These are phyloP conservation scores for Melanocharis versteri DNA, from an alignment of 2,113 vertebrate genomes.

Conservation along the genomic window DNA sequence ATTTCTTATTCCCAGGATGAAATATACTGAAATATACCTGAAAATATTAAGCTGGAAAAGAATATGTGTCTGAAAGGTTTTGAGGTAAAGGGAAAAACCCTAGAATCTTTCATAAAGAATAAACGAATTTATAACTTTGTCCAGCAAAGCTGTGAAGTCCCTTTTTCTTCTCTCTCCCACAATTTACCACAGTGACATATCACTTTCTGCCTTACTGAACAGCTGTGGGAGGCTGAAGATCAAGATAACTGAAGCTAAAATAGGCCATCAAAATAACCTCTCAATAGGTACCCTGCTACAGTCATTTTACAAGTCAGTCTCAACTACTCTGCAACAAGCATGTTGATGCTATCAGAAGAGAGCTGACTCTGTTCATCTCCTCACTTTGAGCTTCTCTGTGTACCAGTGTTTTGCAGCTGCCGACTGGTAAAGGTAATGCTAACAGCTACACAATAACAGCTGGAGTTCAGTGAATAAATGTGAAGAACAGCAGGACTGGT, in stretches of 20 bases:
- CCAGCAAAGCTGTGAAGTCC: background rate
- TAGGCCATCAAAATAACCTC: background rate
- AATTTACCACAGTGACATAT: background rate
- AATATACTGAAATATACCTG: background rate
- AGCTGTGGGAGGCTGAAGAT: background rate
- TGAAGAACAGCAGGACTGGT: background rate
- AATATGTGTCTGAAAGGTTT: background rate
- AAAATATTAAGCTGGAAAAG: background rate
- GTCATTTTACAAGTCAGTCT: background rate
- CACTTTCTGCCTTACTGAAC: background rate
- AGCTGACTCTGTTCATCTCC: background rate
- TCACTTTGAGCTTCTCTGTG: background rate
- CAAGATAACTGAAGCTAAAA: background rate
- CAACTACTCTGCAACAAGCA: background rate
- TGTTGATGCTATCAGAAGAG: background rate
- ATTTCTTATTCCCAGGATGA: background rate
- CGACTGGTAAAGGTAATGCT: background rate
- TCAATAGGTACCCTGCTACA: background rate
- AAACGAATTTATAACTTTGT: background rate
- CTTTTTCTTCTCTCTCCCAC: background rate
- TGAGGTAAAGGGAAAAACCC: background rate
- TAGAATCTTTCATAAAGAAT: background rate
- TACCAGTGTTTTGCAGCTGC: background rate
- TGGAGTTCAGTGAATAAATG: background rate
- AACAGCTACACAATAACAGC: background rate